Conservation (phyloP, 2,797 vertebrate genomes). For the Erpetoichthys calabaricus region DNA sequence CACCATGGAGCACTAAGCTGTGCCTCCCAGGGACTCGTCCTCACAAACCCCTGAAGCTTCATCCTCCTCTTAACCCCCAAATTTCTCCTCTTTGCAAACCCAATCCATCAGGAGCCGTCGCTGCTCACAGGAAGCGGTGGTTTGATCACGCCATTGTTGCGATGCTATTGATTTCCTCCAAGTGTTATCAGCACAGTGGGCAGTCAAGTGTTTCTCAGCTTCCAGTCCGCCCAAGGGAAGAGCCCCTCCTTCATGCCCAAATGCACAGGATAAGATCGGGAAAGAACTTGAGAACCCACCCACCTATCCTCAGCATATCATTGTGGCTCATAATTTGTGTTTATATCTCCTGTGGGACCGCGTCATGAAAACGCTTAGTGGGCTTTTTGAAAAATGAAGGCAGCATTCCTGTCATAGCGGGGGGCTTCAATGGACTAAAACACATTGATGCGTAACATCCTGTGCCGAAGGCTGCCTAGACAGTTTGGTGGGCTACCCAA, state of each 20-base stretch:
- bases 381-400: background rate
- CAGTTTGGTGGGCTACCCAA: no score
- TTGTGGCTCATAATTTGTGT: constrained; percentile 4
- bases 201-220: constrained; percentile 18
- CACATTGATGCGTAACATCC: no score
- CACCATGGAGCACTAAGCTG: no score
- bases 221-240: constrained; percentile 8
- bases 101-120: no score
- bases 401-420: no score
- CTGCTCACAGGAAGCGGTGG: background rate
- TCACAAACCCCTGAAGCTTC: no score
- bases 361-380: background rate
- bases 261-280: constrained; percentile 7
- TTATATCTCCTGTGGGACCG: constrained; percentile 5
- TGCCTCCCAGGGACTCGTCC: no score
- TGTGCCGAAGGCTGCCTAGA: no score
- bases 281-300: background rate
- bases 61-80: no score
- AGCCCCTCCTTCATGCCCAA: constrained; percentile 8
- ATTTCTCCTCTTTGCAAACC: no score
- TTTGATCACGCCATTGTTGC: constrained; percentile 32
- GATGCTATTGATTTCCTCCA: constrained; percentile 28
- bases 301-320: background rate
- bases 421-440: no score
- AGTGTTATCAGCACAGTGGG: constrained; percentile 19